A percentile compares a stretch with the other conserved stretches of the same genome.
phyloP scores from a whole-genome alignment of 1,140 invertebrate species.

The Drosophila orena region DNA sequence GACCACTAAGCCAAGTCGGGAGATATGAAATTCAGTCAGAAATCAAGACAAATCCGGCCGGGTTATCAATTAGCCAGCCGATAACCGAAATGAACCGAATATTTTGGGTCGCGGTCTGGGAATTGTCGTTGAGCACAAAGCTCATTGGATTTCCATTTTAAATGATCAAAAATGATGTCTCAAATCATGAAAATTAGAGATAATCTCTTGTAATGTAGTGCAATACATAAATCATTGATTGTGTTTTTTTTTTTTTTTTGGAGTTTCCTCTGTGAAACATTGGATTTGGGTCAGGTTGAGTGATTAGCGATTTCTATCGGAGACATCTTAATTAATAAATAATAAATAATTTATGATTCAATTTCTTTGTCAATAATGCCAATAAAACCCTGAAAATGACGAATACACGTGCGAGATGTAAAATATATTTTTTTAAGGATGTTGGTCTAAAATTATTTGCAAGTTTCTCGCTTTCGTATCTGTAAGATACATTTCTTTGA shows the following conservation, averaged over 20 bases:
- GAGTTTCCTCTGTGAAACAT: constrained; percentile 5
- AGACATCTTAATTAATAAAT: constrained; percentile 24
- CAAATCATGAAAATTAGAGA: not conserved
- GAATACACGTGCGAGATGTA: not conserved
- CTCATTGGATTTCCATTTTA: not conserved
- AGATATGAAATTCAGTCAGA: constrained; percentile 47
- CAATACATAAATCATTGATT: not conserved
- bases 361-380: not conserved
- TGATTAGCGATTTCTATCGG: constrained; percentile 18
- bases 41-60: constrained; percentile 7
- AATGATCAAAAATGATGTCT: not conserved
- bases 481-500: not conserved
- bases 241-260: no score
- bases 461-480: no score
- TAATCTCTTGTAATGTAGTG: not conserved
- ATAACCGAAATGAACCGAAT: constrained; percentile 30
- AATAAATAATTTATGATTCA: constrained; percentile 14
- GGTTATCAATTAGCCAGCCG: constrained; percentile 38
- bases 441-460: no score
- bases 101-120: not conserved
- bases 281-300: constrained; percentile 16
- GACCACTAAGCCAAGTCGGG: constrained; percentile 38
- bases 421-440: not conserved
- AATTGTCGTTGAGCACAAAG: constrained; percentile 1
- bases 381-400: constrained; percentile 3